Evolutionary conservation across 1,140 invertebrate genomes (phyloP), one percentile per base, ranked within the genome.

Genomic region (Drosophila lini): DNA sequence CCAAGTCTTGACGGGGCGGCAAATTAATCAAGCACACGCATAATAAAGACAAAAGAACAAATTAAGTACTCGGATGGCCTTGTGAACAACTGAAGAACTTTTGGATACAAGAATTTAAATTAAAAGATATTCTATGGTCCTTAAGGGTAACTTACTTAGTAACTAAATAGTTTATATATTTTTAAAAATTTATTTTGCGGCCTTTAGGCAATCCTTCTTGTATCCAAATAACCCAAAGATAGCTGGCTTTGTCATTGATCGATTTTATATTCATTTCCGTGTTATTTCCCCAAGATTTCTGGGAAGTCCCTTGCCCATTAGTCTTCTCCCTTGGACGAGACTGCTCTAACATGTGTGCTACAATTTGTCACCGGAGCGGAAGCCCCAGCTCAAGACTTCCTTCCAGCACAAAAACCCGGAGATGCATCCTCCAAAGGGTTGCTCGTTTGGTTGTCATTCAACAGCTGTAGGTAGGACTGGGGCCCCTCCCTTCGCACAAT

Each of bases 391-490:
- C 55, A 15, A 86, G 16, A 86, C 83, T 85, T 85, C 81, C 82
- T 86, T 75, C 42, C 74, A 62, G 41, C 60, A 32, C 34, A 77
- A 88, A 86, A 88, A 88, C 80, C 22, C 61, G 8, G 28, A 45
- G 73, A 53, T 71, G 77, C 84, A 89, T 88, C 83, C 83, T 88
- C 76, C 52, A 48, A 62, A 71, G 64, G 65, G 60, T 41, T 55
- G 34, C 50, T n/a, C n/a, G 19, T 5, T 52, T 16, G 36, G 36
- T 45, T 28, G 42, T 56, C 52, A 55, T 59, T 56, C 34, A 68
- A 70, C 78, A 81, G 78, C 64, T 85, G 82, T 60, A 32, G 67
- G 25, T 28, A 28, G 36, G 38, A 22, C 45, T n/a, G 60, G 36
- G 47, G 50, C 36, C 53, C 19, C 53, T 75, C 58, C 71, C 70